Percentiles rank a stretch among this genome's conserved stretches.
Conservation (phyloP, 2,113 vertebrate genomes). For the Clarias magur region DNA sequence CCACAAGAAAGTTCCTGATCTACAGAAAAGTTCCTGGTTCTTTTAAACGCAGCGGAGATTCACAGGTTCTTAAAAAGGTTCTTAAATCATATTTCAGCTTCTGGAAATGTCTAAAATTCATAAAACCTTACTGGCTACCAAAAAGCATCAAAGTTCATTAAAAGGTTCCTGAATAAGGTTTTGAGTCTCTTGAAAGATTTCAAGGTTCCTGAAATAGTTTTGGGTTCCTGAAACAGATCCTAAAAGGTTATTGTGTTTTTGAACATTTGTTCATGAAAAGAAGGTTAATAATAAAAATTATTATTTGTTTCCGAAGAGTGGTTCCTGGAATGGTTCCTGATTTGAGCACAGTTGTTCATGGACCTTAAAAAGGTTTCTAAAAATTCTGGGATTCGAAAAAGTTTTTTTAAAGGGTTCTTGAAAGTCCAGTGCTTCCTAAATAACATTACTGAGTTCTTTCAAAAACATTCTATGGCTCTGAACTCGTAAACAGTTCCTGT, state of each 20-base stretch:
- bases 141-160: not conserved
- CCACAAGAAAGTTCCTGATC: not conserved
- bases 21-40: not conserved
- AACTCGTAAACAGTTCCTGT: not conserved
- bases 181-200: not conserved
- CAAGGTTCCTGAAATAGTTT: not conserved
- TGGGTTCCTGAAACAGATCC: not conserved
- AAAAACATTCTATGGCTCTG: not conserved
- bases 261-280: too few relatives aligned
- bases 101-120: not conserved
- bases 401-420: not conserved
- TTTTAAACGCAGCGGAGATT: not conserved
- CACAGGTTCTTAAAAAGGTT: not conserved
- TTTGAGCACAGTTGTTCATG: not conserved
- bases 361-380: not conserved
- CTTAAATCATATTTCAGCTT: not conserved
- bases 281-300: not conserved
- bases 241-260: not conserved
- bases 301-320: not conserved
- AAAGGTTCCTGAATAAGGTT: not conserved
- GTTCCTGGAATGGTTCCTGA: not conserved
- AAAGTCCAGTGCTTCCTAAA: not conserved
- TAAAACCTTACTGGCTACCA: not conserved
- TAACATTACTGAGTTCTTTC: not conserved
- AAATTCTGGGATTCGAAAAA: not conserved